Conservation (phyloP, 2,113 vertebrate species). For the Glaucidium brasilianum region DNA sequence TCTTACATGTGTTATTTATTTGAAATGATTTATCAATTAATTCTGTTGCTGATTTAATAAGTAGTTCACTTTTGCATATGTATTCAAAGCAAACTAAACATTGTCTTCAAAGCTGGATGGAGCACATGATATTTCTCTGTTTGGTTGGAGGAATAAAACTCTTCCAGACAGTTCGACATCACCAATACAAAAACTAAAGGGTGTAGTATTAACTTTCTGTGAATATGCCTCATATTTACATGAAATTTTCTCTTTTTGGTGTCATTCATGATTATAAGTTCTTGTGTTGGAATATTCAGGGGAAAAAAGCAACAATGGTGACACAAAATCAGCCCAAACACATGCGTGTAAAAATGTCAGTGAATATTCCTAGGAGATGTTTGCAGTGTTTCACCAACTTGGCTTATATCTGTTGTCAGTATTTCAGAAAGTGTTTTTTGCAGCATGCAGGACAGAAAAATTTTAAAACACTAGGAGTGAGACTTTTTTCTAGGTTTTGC, state of each 20-base stretch:
- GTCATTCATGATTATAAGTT: fast-evolving
- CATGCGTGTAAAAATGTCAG: fast-evolving
- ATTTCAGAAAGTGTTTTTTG: not conserved
- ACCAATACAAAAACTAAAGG: not conserved
- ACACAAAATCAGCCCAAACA: not conserved
- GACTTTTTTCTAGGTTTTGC: not conserved
- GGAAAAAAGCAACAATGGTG: not conserved
- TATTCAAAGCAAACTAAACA: not conserved
- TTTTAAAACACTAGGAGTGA: not conserved
- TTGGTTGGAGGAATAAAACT: not conserved
- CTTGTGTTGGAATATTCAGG: not conserved
- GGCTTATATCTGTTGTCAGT: not conserved
- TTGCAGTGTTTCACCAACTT: not conserved
- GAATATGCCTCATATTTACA: fast-evolving
- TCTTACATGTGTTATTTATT: not conserved
- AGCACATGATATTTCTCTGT: not conserved
- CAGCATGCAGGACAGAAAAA: not conserved
- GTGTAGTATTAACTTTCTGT: not conserved
- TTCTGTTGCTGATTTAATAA: not conserved
- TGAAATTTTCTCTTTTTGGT: not conserved
- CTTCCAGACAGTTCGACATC: not conserved
- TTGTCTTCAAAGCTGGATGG: not conserved
- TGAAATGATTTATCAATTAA: not conserved
- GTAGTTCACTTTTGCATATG: not conserved
- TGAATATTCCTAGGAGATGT: not conserved